A percentile compares a stretch with the other conserved stretches of the same genome.
phyloP scores from a whole-genome alignment of 2,797 vertebrate genomes.

The Emys orbicularis region DNA sequence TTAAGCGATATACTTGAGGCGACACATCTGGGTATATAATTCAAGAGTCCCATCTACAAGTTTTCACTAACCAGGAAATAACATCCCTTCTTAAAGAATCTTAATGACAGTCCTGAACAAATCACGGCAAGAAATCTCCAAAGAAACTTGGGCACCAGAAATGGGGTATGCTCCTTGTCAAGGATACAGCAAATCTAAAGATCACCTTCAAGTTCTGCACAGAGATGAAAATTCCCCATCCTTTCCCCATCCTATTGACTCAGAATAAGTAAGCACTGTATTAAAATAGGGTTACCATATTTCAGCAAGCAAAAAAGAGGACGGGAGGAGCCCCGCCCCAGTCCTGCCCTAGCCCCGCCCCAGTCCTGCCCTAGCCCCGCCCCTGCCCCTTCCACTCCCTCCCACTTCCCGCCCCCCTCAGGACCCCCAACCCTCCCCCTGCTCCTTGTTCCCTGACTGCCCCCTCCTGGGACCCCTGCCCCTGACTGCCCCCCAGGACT shows the following conservation, averaged over 20 bases:
- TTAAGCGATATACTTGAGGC: neutral
- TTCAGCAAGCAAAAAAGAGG: too few species aligned
- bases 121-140: constrained; percentile 16
- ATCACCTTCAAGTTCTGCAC: neutral
- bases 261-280: neutral
- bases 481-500: too few species aligned
- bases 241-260: neutral
- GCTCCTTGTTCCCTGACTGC: too few species aligned
- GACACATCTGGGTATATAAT: neutral
- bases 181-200: neutral
- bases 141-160: neutral
- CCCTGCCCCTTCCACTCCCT: too few species aligned
- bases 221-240: neutral
- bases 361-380: too few species aligned
- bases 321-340: too few species aligned
- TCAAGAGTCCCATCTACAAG: neutral
- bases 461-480: too few species aligned
- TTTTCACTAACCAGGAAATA: neutral
- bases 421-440: too few species aligned
- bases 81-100: neutral
- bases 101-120: neutral
- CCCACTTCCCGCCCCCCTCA: too few species aligned
- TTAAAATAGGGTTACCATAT: neutral
- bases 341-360: too few species aligned
- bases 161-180: neutral